Evolutionary conservation across 1,140 invertebrate species (phyloP).

Genomic region (Dinoponera quadriceps): DNA sequence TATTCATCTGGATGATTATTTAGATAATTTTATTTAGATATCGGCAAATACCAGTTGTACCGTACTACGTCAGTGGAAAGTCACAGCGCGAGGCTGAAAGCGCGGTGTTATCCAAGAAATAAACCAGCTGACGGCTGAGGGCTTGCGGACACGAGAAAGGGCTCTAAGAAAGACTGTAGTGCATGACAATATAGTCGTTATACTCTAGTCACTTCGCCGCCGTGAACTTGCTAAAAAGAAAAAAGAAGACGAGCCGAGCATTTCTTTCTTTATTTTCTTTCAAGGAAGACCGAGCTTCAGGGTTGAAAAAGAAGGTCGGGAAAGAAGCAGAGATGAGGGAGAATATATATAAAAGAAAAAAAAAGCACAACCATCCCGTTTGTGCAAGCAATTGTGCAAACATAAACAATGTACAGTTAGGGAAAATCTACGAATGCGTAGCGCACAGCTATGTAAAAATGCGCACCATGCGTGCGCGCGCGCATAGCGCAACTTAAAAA

Average conservation of each 20-base stretch:
- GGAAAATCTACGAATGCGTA: conserved; percentile 18
- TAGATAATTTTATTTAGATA: no score
- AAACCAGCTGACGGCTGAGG: conserved; percentile 19
- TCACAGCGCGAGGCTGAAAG: no score
- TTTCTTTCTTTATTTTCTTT: background rate
- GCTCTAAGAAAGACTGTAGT: conserved; percentile 82
- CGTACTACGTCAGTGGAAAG: no score
- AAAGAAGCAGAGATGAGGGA: background rate
- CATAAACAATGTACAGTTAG: conserved; percentile 4
- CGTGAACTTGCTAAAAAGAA: conserved; percentile 71
- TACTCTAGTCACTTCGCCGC: conserved; percentile 72
- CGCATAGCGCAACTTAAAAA: conserved; percentile 58
- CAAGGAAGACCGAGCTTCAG: background rate
- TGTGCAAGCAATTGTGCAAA: background rate
- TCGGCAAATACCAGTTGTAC: no score
- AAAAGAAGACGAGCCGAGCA: conserved; percentile 10
- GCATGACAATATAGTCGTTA: conserved; percentile 84
- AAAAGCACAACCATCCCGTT: background rate
- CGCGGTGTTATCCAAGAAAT: no score
- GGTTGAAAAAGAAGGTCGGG: background rate
- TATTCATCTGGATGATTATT: no score
- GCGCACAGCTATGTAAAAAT: conserved; percentile 7
- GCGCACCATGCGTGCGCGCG: background rate
- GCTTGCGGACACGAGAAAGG: conserved; percentile 56
- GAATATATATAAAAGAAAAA: background rate